Evolutionary conservation across 1,140 invertebrate genomes (phyloP).

Genomic region (Homalodisca vitripennis): DNA sequence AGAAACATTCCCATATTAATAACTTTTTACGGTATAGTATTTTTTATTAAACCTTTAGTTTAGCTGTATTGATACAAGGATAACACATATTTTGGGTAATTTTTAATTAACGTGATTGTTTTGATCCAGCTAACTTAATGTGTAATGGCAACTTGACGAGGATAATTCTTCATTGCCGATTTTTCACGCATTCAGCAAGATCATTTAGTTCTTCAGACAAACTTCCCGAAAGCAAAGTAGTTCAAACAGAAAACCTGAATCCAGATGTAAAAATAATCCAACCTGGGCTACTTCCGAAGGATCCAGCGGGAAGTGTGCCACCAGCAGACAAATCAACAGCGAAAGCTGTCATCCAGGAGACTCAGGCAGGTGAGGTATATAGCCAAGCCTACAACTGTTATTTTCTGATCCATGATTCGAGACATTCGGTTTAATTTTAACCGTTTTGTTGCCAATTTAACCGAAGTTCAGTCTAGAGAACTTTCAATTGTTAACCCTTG

Average conservation of each 20-base stretch:
- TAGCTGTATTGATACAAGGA: no score
- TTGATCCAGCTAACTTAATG: neutral
- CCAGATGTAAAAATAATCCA: constrained; percentile 25
- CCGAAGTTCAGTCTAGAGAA: no score
- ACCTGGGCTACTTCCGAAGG: neutral
- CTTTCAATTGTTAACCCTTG: no score
- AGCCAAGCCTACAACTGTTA: no score
- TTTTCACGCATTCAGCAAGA: neutral
- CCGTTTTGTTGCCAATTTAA: no score
- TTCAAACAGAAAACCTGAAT: neutral
- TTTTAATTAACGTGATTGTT: no score
- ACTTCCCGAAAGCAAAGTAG: neutral
- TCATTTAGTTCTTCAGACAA: neutral
- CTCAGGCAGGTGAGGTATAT: neutral
- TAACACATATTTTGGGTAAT: no score
- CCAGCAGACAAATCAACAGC: constrained; percentile 9
- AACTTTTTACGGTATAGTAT: no score
- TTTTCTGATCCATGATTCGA: no score
- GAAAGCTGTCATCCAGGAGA: constrained; percentile 17
- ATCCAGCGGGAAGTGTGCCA: neutral
- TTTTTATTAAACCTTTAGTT: no score
- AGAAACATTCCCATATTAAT: no score
- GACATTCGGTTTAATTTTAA: no score
- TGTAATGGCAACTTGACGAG: neutral
- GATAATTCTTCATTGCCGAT: neutral